Evolutionary conservation across 2,888 invertebrate genomes (phyloP).

Genomic region (Nebria brevicollis): DNA sequence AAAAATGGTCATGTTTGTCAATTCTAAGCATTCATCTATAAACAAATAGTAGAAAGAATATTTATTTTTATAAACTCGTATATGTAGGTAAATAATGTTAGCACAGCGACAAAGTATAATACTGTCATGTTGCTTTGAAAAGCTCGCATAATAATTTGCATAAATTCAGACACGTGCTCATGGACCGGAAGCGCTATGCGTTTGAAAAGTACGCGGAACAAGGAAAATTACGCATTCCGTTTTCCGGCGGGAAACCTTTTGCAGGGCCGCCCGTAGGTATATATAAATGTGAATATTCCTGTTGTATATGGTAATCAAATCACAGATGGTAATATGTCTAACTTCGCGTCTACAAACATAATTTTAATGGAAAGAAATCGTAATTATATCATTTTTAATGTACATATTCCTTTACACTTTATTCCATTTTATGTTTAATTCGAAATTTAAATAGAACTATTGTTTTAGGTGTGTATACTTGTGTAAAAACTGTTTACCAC

Average conservation of each 20-base stretch:
- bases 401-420: too few relatives aligned
- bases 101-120: not conserved
- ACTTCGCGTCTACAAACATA: too few relatives aligned
- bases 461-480: too few relatives aligned
- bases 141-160: conserved; percentile 28
- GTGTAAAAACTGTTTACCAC: too few relatives aligned
- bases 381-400: too few relatives aligned
- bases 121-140: not conserved
- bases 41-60: not conserved
- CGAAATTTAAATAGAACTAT: too few relatives aligned
- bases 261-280: not conserved
- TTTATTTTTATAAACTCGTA: not conserved
- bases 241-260: conserved; percentile 29
- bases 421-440: too few relatives aligned
- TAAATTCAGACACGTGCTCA: conserved; percentile 35
- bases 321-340: conserved; percentile 35
- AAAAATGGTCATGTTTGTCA: not conserved
- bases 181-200: conserved; percentile 8
- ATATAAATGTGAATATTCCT: too few relatives aligned
- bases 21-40: not conserved
- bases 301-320: conserved; percentile 34
- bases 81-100: not conserved
- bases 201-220: conserved; percentile 36
- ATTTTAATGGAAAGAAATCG: too few relatives aligned
- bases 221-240: conserved; percentile 42